Evolutionary conservation across 2,113 vertebrate genomes (phyloP).

Genomic region (Malurus melanocephalus): DNA sequence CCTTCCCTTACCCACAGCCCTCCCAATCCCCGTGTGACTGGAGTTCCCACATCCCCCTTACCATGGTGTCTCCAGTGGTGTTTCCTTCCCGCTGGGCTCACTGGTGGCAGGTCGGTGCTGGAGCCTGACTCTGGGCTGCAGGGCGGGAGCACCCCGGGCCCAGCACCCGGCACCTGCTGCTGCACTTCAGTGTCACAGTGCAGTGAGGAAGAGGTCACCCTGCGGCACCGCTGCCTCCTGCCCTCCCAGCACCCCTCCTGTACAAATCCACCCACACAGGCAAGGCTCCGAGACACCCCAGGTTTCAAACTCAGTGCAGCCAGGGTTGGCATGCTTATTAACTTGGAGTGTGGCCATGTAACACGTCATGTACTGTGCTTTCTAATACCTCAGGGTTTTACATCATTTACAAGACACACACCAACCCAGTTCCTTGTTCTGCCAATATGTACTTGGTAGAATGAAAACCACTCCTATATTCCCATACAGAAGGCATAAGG

Average conservation of each 20-base stretch:
- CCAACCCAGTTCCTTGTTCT: neutral
- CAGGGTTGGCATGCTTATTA: rapidly evolving
- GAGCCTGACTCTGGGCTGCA: constrained; percentile 3
- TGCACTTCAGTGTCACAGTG: constrained; percentile 53
- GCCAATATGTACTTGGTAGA: rapidly evolving
- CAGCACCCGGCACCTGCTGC: constrained; percentile 33
- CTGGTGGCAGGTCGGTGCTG: constrained; percentile 7
- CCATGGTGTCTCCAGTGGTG: constrained; percentile 26
- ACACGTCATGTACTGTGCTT: rapidly evolving
- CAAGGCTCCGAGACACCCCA: neutral
- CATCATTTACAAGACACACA: neutral
- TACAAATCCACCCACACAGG: neutral
- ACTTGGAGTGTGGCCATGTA: rapidly evolving
- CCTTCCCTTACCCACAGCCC: rapidly evolving
- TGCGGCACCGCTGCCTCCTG: neutral
- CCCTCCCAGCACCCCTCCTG: neutral
- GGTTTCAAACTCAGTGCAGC: neutral
- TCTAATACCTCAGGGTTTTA: neutral
- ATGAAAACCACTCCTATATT: neutral
- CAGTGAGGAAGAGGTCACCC: neutral
- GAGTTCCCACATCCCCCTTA: neutral
- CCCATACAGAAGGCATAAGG: neutral
- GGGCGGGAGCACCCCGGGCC: neutral
- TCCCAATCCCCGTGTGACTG: rapidly evolving
- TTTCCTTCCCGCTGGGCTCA: neutral